Conservation (phyloP, 2,113 vertebrate genomes). For the Pachyramphus minor region DNA sequence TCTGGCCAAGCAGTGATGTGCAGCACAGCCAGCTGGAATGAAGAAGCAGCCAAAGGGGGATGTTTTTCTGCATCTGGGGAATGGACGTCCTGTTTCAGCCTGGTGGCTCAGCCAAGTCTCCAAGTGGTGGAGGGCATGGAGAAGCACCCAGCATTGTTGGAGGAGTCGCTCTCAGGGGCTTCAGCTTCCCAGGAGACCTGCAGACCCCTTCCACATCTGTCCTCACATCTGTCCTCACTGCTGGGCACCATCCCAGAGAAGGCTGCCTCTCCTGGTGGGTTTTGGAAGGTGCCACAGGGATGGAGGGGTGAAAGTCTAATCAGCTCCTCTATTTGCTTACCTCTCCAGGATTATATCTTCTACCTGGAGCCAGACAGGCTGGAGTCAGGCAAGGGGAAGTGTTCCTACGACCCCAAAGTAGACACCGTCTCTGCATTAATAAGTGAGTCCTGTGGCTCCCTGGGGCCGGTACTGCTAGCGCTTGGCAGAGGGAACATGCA, state of each 20-base stretch:
- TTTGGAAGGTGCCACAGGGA: neutral
- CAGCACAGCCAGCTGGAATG: accelerated
- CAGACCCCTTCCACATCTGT: neutral
- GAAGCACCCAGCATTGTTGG: neutral
- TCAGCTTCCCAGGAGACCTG: neutral
- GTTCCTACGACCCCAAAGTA: constrained; percentile 96
- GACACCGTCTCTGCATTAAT: constrained; percentile 95
- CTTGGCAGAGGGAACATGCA: neutral
- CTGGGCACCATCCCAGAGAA: neutral
- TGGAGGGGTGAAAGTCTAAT: neutral
- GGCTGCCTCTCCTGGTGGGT: neutral
- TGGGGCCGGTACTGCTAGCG: accelerated
- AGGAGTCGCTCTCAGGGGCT: neutral
- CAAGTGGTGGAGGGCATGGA: neutral
- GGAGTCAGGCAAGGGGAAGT: constrained; percentile 98
- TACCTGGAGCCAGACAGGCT: constrained; percentile 93
- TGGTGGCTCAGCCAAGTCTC: neutral
- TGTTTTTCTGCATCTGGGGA: neutral
- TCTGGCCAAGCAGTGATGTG: accelerated
- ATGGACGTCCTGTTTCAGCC: neutral
- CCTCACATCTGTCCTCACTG: accelerated
- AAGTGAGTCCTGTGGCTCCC: constrained; percentile 81
- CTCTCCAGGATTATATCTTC: constrained; percentile 92
- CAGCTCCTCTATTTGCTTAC: neutral
- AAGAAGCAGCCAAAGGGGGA: neutral